These are phyloP conservation scores for Himalopsyche japonica DNA, from an alignment of 2,888 invertebrate species.

Conservation along the genomic window DNA sequence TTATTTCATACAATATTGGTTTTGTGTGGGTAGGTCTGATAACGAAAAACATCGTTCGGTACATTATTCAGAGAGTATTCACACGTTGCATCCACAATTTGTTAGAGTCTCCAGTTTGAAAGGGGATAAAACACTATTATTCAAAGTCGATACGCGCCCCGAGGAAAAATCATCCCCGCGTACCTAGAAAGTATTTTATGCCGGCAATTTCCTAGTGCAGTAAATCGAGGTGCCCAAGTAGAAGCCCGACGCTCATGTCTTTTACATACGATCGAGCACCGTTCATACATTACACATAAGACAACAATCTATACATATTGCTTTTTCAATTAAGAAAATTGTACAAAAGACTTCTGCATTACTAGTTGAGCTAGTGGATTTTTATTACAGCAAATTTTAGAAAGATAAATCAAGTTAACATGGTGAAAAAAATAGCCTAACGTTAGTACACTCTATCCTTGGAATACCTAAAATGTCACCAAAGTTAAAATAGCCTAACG, in stretches of 20 bases:
- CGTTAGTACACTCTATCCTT: no score
- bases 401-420: no score
- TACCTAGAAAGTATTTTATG: not conserved
- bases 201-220: not conserved
- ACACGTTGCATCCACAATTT: not conserved
- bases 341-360: no score
- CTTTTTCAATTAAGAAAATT: no score
- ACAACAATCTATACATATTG: not conserved
- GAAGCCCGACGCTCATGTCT: not conserved
- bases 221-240: not conserved
- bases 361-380: no score
- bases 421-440: no score
- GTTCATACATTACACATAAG: not conserved
- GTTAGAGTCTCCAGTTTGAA: not conserved
- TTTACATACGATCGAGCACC: not conserved
- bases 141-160: not conserved
- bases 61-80: not conserved
- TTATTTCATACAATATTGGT: not conserved
- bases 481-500: no score
- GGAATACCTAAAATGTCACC: no score
- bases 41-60: not conserved
- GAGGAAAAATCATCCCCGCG: constrained; percentile 1
- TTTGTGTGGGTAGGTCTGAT: not conserved
- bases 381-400: no score
- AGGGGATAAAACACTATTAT: not conserved